Percentiles rank a stretch among this genome's conserved stretches.
phyloP scores from a whole-genome alignment of 2,797 vertebrate species.

The Mus spretus region DNA sequence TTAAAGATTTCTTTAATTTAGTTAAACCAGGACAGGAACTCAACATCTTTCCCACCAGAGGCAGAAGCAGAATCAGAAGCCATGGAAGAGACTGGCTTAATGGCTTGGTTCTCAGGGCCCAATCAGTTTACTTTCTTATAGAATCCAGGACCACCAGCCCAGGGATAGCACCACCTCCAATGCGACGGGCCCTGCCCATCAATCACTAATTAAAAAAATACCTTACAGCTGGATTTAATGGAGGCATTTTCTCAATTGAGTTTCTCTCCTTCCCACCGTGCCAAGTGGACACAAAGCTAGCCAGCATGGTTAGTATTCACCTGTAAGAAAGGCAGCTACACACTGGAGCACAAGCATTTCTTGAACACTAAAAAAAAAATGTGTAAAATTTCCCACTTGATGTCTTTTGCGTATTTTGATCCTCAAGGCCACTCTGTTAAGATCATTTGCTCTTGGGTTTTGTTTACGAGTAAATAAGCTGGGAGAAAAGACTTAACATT shows the following conservation, averaged over 20 bases:
- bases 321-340: not conserved
- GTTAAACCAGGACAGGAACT: not conserved
- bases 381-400: not conserved
- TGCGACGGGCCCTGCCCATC: not conserved
- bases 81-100: not conserved
- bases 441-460: conserved; percentile 22
- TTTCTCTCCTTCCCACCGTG: not conserved
- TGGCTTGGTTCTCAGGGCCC: not conserved
- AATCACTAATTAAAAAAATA: not conserved
- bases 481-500: conserved; percentile 17
- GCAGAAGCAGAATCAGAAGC: no score
- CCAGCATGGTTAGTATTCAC: no score
- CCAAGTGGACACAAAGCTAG: no score
- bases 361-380: not conserved
- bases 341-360: not conserved
- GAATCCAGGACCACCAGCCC: not conserved
- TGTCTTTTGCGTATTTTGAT: not conserved
- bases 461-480: conserved; percentile 21
- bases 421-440: not conserved
- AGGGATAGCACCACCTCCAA: not conserved
- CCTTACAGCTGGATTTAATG: not conserved
- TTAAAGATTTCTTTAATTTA: not conserved
- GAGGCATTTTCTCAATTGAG: not conserved
- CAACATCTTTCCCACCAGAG: not conserved
- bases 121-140: not conserved